Evolutionary conservation across 2,888 invertebrate species (phyloP), one percentile per base, ranked within the genome.

Genomic region (Dryobota labecula): DNA sequence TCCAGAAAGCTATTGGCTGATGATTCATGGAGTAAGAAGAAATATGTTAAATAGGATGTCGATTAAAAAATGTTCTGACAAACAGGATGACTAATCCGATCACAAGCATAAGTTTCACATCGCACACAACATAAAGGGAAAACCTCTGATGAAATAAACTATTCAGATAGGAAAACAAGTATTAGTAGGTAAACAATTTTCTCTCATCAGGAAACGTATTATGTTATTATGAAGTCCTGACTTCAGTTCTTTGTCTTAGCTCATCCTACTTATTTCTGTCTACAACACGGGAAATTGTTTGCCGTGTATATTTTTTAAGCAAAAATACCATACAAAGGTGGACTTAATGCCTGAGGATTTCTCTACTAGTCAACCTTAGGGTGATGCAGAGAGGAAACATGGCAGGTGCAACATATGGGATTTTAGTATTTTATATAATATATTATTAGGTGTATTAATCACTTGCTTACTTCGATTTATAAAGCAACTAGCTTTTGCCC

Each of bases 21-120:
- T 81, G 82, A 80, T 20, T 82, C 73, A 83, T 62, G 2, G 24
- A 62, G 27, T 60, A 11, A 27, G 20, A 67, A 67, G 51, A 57
- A 76, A 47, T 63, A 69, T 53, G 47, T 65, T 51, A 70, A 76
- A 51, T 69, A 69, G 47, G 43, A 60, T 54, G 41, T 61, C n/a
- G n/a, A 65, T 73, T 70, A 66, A 65, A 61, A 76, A 70, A 41
- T 18, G 36, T 74, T 67, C 54, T 53, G 15, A 30, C 9, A 27
- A 72, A 70, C 27, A 33, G 11, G 33, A 61, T 83, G 76, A 83
- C 69, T 82, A 64, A 73, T 66, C 8, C 8, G 13, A n/a, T n/a
- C 0, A 33, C 30, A 41, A 54, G n/a, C 8, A n/a, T 38, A 45
- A 0, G 54, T 45, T 43, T 43, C n/a, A 13, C 24, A 38, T 5